These are phyloP conservation scores for Zoanthus gigantus DNA, from an alignment of 92 coral and sea anemone species.

Conservation along the genomic window DNA sequence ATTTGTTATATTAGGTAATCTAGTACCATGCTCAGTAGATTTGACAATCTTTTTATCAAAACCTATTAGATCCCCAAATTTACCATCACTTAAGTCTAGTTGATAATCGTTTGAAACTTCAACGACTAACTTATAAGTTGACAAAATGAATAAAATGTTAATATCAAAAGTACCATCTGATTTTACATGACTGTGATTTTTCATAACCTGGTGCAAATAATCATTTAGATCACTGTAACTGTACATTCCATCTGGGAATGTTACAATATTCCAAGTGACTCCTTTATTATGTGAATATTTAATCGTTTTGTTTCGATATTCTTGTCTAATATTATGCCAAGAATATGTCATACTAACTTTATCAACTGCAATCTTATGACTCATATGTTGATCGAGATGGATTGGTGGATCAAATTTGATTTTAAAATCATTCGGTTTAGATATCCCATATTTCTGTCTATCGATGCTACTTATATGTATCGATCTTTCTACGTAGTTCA, in stretches of 20 bases:
- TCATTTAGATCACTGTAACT: constrained; percentile 33
- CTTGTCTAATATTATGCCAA: constrained; percentile 43
- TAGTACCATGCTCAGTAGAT: neutral
- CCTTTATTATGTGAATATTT: constrained; percentile 36
- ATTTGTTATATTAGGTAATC: constrained; percentile 42
- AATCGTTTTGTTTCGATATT: constrained; percentile 3
- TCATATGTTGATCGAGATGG: neutral
- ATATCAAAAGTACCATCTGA: neutral
- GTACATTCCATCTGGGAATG: neutral
- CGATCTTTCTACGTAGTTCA: neutral
- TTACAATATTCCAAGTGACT: neutral
- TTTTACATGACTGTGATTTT: neutral
- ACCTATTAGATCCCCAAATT: constrained; percentile 25
- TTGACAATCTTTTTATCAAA: constrained; percentile 9
- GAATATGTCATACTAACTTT: constrained; percentile 22
- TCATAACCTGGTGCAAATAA: constrained; percentile 22
- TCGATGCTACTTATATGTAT: neutral
- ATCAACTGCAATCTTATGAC: constrained; percentile 44
- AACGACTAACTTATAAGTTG: neutral
- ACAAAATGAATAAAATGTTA: neutral
- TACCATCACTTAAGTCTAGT: neutral
- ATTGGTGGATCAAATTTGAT: constrained; percentile 36
- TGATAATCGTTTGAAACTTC: neutral
- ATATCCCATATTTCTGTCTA: constrained; percentile 20
- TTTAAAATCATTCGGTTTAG: constrained; percentile 24